These are phyloP conservation scores for Microcebus griseorufus DNA, from an alignment of 2,113 vertebrate genomes.

Conservation along the genomic window DNA sequence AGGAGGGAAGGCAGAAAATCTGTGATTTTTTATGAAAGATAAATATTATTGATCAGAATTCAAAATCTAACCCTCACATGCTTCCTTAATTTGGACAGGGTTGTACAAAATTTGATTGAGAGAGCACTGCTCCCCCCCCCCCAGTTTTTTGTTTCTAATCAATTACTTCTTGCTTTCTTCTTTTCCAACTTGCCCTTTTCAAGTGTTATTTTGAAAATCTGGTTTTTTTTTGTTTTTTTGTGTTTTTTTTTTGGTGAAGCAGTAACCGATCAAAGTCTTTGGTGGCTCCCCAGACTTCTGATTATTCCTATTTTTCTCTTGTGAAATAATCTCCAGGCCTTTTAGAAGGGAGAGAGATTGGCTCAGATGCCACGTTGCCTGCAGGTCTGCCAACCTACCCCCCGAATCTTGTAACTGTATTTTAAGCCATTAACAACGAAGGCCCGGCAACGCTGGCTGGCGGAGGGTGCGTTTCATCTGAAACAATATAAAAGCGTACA, in stretches of 20 bases:
- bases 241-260: slow-evolving; percentile 58
- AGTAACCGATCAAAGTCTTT: slow-evolving; percentile 63
- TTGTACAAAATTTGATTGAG: neutral
- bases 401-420: slow-evolving; percentile 67
- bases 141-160: neutral
- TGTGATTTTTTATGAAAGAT: neutral
- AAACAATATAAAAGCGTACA: slow-evolving; percentile 70
- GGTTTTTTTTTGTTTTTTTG: slow-evolving; percentile 40
- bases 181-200: slow-evolving; percentile 70
- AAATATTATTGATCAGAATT: neutral
- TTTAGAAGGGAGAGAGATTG: slow-evolving; percentile 54
- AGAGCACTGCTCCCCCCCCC: rapidly evolving
- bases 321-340: slow-evolving; percentile 55
- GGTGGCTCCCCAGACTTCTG: slow-evolving; percentile 65
- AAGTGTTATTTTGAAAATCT: slow-evolving; percentile 69
- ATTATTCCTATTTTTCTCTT: slow-evolving; percentile 1
- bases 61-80: neutral
- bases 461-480: slow-evolving; percentile 51
- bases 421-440: slow-evolving; percentile 58
- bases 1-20: neutral
- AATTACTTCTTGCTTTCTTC: slow-evolving; percentile 25
- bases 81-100: neutral
- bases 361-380: slow-evolving; percentile 56
- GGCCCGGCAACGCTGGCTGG: slow-evolving; percentile 48
- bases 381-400: slow-evolving; percentile 46